phyloP scores from a whole-genome alignment of 2,888 invertebrate species.

The Boloria selene region DNA sequence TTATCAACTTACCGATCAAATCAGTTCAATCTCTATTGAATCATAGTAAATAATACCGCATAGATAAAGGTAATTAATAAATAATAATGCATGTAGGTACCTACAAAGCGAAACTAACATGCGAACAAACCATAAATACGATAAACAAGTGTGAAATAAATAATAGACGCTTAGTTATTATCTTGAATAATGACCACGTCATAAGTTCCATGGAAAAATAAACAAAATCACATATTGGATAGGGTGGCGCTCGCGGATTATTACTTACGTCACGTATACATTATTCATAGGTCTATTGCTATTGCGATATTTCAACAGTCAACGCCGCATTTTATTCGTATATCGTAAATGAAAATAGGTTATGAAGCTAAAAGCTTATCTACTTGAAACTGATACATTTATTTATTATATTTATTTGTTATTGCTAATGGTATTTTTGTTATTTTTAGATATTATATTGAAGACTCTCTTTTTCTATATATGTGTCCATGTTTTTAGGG shows the following conservation, averaged over 20 bases:
- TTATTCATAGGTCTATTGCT: constrained; percentile 75
- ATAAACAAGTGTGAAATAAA: constrained; percentile 31
- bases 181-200: constrained; percentile 45
- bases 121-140: neutral
- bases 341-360: constrained; percentile 18
- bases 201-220: constrained; percentile 41
- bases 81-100: no score
- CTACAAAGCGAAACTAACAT: no score
- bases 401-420: no score
- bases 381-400: neutral
- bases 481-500: no score
- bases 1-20: no score
- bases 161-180: constrained; percentile 43
- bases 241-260: constrained; percentile 62
- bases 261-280: constrained; percentile 64
- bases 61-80: no score
- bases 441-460: no score
- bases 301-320: constrained; percentile 61
- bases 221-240: constrained; percentile 56
- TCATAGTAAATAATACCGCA: no score
- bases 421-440: no score
- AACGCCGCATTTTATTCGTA: constrained; percentile 4
- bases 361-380: constrained; percentile 10
- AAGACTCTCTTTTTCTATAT: no score
- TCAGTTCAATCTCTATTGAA: no score